Base-by-base conservation (phyloP, 2,888 invertebrate genomes). In the Coleophora deauratella region DNA sequence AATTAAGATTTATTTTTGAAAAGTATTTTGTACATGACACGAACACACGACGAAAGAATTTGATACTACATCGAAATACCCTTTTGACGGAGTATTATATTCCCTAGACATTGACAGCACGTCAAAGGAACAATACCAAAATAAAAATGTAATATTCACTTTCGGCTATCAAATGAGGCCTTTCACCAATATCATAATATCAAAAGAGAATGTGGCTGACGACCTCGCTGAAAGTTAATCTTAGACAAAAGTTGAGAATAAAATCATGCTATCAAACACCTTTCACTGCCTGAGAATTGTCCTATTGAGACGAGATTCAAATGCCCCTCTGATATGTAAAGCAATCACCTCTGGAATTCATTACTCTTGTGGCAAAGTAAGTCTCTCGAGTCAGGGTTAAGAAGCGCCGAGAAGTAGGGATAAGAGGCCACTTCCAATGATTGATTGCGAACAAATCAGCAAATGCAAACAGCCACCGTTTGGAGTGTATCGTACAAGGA, bases 101-200 rank as follows among this genome's bases (percentile, higher is more conserved):
- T 21, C 21, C 21, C 21, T 6, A 21, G 21, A 21, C 21, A 21
- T 21, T 21, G 21, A 21, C 21, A 21, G 21, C 21, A 21, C 21
- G 6, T 35, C 35, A 9, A 9, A 9, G 9, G n/a, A 9, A 10
- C 15, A n/a, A 35, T 35, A 31, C 9, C 15, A 35, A 35, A 15
- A 21, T 13, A 15, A n/a, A 10, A 35, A 13, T 44, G 43, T 47
- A 51, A 21, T 53, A 48, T 21, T 21, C 21, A 21, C 3, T 21
- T 21, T 21, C 21, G 6, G 3, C 21, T 21, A 21, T 21, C 21
- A 21, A 21, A 4, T 21, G 21, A 21, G 21, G 21, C 69, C 78
- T 78, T 77, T 78, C 76, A 76, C 76, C 59, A 52, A 62, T 66
- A 54, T 50, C 44, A 51, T 48, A 47, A 58, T 49, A 45, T 47